Conservation (phyloP, 2,888 invertebrate genomes). For the Eupithecia dodoneata region DNA sequence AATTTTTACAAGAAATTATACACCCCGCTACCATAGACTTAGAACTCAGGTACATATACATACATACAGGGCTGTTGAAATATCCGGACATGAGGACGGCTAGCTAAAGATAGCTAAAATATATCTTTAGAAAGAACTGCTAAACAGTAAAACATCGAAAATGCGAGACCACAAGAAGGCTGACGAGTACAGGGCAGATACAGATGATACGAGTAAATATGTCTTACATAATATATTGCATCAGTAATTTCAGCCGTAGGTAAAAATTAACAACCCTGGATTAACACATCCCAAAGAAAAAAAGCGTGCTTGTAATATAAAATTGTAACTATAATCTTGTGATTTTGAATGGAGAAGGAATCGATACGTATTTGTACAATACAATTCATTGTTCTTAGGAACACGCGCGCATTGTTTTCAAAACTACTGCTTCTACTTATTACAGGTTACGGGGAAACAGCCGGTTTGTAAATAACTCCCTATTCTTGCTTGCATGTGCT, state of each 20-base stretch:
- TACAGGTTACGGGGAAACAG: slow-evolving; percentile 61
- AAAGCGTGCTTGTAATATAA: slow-evolving; percentile 1
- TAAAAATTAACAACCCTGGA: background rate
- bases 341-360: background rate
- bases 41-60: too few relatives aligned
- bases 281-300: background rate
- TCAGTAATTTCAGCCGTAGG: background rate
- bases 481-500: slow-evolving; percentile 47
- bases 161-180: background rate
- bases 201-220: background rate
- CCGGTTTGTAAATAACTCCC: slow-evolving; percentile 62
- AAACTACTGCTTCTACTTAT: slow-evolving; percentile 66
- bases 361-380: slow-evolving; percentile 51
- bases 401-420: slow-evolving; percentile 67
- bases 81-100: background rate
- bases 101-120: background rate
- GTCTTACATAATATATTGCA: background rate
- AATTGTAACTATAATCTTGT: background rate
- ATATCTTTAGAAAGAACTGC: background rate
- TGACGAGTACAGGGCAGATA: too few relatives aligned
- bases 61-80: background rate
- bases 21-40: background rate
- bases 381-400: slow-evolving; percentile 54
- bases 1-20: background rate
- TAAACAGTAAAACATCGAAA: too few relatives aligned